Base-by-base conservation (phyloP, 2,888 invertebrate genomes). In the Seira sanloemensis region DNA sequence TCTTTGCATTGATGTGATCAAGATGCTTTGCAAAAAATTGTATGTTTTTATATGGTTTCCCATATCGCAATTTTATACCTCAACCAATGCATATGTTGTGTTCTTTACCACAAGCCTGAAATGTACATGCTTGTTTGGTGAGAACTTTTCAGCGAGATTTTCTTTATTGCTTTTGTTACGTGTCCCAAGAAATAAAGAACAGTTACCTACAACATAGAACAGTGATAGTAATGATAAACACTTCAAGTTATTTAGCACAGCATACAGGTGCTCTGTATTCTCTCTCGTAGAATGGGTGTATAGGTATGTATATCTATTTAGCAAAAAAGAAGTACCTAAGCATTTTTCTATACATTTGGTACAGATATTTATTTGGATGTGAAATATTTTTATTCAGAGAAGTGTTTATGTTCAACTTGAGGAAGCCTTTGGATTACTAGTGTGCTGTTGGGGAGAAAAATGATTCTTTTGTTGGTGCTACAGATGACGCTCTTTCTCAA, bases 191-290 rank as follows among this genome's bases (percentile, higher is more conserved):
- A 58, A 58, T 58, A 58, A 81, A 68, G 50, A 80, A 80, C 79
- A 67, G 81, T 81, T 75, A 81, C 81, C 81, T 81, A 69, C 26
- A 81, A 81, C 81, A 81, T 81, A 81, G 23, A 78, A 58, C 24
- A n/a, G 50, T 26, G 19, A 27, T 37, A 66, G 46, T 2, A 18
- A 67, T 68, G 27, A 24, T 19, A 62, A 7, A 75, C 18, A 46
- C 37, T 54, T 2, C 4, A 69, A 21, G 27, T 69, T 25, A 18
- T 77, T 69, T 69, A 69, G 69, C 27, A 27, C 18, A 27, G 25
- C 25, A 69, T 69, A 72, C 72, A 72, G 72, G 72, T 72, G 72
- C 25, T 21, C 54, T 37, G 58, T 58, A 58, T 58, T 58, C n/a
- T 58, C 37, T 37, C 4, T 37, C 37, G 37, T 37, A 7, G 12